Percentiles rank a stretch among this genome's conserved stretches.
Evolutionary conservation across 1,140 invertebrate genomes (phyloP).

Genomic region (Drusus annulatus): DNA sequence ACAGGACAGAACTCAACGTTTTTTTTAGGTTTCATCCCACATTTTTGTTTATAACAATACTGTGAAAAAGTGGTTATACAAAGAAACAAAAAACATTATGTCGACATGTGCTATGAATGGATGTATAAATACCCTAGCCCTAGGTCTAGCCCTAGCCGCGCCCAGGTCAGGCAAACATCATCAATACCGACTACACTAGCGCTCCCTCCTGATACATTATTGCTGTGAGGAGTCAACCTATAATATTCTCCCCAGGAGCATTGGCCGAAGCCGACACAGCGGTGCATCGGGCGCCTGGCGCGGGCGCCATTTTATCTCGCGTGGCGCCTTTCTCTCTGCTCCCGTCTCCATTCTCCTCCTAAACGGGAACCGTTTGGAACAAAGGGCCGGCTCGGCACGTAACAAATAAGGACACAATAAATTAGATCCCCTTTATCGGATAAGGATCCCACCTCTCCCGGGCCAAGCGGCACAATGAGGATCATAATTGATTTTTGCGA

Average conservation of each 20-base stretch:
- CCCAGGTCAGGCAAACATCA: too few species aligned
- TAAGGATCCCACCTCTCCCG: slow-evolving; percentile 33
- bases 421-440: slow-evolving; percentile 59
- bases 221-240: neutral
- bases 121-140: too few species aligned
- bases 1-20: too few species aligned
- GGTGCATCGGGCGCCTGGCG: neutral
- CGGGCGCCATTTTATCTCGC: neutral
- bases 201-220: too few species aligned
- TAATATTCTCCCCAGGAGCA: neutral
- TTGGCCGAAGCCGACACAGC: neutral
- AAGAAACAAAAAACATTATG: too few species aligned
- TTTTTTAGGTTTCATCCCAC: too few species aligned
- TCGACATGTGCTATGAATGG: too few species aligned
- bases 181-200: too few species aligned
- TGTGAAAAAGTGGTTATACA: too few species aligned
- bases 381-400: slow-evolving; percentile 51
- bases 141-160: too few species aligned
- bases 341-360: too few species aligned
- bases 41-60: too few species aligned
- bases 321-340: neutral
- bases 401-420: slow-evolving; percentile 60
- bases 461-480: neutral
- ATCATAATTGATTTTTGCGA: slow-evolving; percentile 15
- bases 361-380: slow-evolving; percentile 4